These are phyloP conservation scores for Rhinoptilus africanus DNA, from an alignment of 2,113 vertebrate species.

Conservation along the genomic window DNA sequence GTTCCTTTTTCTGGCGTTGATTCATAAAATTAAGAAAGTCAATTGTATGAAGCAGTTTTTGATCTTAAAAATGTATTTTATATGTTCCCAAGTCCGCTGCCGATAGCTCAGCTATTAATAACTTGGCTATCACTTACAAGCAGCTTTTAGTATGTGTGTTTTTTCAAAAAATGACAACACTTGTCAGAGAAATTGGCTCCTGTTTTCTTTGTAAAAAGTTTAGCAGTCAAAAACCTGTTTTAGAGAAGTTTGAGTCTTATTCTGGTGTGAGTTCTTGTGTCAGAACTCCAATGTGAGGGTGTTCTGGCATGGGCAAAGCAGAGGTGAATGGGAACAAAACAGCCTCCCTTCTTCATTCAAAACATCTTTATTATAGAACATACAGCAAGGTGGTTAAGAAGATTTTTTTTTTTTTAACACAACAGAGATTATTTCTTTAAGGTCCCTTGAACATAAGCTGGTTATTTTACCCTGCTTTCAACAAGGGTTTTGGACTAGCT, in stretches of 20 bases:
- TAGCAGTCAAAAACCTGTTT: background rate
- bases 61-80: background rate
- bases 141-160: background rate
- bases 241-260: background rate
- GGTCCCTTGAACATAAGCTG: background rate
- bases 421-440: background rate
- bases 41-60: background rate
- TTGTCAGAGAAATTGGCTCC: background rate
- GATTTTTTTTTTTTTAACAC: background rate
- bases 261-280: fast-evolving
- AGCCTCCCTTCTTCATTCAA: background rate
- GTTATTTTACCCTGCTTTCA: background rate
- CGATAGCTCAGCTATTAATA: background rate
- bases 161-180: background rate
- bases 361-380: background rate
- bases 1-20: background rate
- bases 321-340: fast-evolving
- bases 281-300: background rate
- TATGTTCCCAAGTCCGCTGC: background rate
- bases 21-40: background rate
- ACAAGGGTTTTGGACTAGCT: background rate
- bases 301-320: background rate
- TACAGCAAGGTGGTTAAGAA: background rate
- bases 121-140: background rate
- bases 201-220: background rate